Evolutionary conservation across 2,797 vertebrate species (phyloP), one percentile per base, ranked within the genome.

Genomic region (Chromobotia macracanthus): DNA sequence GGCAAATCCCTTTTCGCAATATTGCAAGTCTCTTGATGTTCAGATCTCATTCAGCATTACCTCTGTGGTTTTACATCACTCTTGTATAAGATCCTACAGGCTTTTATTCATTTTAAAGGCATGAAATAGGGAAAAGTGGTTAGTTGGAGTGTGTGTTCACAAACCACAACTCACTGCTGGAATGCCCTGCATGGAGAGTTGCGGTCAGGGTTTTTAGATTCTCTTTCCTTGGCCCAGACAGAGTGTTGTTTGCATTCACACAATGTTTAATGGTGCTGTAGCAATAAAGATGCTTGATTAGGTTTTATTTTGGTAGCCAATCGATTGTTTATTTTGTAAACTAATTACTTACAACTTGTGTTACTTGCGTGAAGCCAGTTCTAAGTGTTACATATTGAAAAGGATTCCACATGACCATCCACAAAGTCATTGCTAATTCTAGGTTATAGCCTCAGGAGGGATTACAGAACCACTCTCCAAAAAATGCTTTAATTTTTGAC

Each of bases 101-200:
- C 56, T 63, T 77, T 38, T 77, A 63, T 70, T 77, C 66, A 63
- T 77, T 70, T 63, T 41, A 70, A 77, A 77, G 56, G 66, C 66
- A 70, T 77, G 66, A 70, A 70, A 77, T 61, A 15, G 66, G 56
- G 44, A 70, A 68, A 77, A 70, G 66, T 63, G 66, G 75, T 77
- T 77, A 38, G 75, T 51, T 63, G 44, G 44, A 77, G 66, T 77
- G 66, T 46, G 74, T 70, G 55, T 77, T 70, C 66, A 18, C 41
- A 72, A 73, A 81, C 79, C 74, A 67, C 70, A 74, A 76, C 65
- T 68, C 46, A 61, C 65, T 77, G 35, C 46, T 35, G 75, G 74
- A 77, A 80, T 81, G 64, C 78, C 69, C 28, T 72, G 70, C 50
- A 48, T 77, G 58, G 65, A 80, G 74, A 50, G 48, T 73, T 77